Conservation (phyloP, 2,888 invertebrate species). For the Scotopteryx bipunctaria region DNA sequence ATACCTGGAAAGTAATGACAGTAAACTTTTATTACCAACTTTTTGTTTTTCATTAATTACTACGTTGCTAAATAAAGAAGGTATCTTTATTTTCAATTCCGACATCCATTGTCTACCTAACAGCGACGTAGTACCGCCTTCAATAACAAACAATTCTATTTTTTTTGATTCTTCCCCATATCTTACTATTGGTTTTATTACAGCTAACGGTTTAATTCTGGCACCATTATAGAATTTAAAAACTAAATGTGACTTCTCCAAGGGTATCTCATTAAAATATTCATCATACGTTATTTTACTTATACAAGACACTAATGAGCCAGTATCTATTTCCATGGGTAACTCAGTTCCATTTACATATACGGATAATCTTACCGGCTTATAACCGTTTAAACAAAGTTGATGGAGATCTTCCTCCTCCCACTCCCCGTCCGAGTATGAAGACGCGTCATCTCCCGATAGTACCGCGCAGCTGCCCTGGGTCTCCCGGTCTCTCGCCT, state of each 20-base stretch:
- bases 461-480: background rate
- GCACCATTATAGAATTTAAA: slow-evolving; percentile 1
- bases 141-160: background rate
- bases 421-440: background rate
- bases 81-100: background rate
- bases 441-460: background rate
- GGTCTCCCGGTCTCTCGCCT: background rate
- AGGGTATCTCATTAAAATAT: background rate
- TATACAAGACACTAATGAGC: background rate
- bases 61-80: background rate
- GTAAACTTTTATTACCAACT: background rate
- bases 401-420: background rate
- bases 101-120: slow-evolving; percentile 7
- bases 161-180: background rate
- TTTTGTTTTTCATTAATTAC: background rate
- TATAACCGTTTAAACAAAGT: background rate
- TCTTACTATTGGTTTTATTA: background rate
- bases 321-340: background rate
- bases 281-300: background rate
- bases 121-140: background rate
- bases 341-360: background rate
- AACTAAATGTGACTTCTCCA: background rate
- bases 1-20: background rate
- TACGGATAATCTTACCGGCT: background rate
- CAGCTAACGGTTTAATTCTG: background rate